These are phyloP conservation scores for Rhabdophis nuchalis DNA, from an alignment of 2,797 vertebrate species.

Conservation along the genomic window DNA sequence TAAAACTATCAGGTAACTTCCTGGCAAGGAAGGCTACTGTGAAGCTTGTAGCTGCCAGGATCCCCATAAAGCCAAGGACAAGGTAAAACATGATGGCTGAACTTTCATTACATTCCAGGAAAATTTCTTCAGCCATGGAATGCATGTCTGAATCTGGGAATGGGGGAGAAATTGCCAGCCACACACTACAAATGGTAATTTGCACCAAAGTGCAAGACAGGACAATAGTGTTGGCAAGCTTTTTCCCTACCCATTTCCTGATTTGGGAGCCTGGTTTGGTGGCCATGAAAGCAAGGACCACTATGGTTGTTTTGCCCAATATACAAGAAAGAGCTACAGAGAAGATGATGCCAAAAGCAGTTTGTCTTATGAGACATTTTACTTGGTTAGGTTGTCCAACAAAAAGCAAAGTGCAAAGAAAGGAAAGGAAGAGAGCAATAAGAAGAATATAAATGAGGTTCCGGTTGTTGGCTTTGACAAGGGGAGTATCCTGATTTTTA, in stretches of 20 bases:
- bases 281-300: neutral
- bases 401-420: neutral
- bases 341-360: neutral
- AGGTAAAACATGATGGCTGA: neutral
- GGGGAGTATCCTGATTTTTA: neutral
- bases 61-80: neutral
- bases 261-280: neutral
- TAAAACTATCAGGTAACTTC: neutral
- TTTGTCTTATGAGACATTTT: neutral
- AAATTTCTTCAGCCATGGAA: neutral
- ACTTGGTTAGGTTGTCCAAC: neutral
- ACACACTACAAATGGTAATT: neutral
- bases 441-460: neutral
- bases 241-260: neutral
- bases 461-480: neutral
- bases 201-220: neutral
- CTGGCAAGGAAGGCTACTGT: neutral
- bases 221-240: neutral
- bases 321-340: neutral
- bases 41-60: neutral
- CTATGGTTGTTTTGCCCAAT: neutral
- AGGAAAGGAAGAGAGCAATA: neutral
- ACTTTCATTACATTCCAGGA: neutral
- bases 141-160: neutral
- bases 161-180: neutral